Conservation (phyloP, 2,113 vertebrate species). For the Chaenocephalus aceratus region DNA sequence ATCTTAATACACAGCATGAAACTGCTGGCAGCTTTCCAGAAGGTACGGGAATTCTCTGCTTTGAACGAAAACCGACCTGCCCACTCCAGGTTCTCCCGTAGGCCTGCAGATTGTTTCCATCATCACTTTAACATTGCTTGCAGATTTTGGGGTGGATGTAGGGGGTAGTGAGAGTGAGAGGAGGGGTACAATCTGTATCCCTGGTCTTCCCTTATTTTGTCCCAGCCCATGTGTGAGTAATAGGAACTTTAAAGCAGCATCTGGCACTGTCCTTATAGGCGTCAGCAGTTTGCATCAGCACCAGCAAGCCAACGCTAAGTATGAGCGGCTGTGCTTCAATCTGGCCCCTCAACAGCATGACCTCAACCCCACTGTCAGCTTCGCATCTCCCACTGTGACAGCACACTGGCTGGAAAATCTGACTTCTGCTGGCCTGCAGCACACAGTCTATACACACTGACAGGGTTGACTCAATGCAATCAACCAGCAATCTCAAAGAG, state of each 20-base stretch:
- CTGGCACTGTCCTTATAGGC: constrained; percentile 72
- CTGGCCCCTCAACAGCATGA: constrained; percentile 63
- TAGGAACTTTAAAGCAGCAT: constrained; percentile 81
- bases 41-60: constrained; percentile 37
- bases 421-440: constrained; percentile 65
- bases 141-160: constrained; percentile 42
- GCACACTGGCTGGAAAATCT: constrained; percentile 79
- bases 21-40: constrained; percentile 41
- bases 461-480: constrained; percentile 49
- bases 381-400: constrained; percentile 72
- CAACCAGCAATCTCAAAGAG: constrained; percentile 39
- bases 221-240: constrained; percentile 73
- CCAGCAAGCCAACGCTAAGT: constrained; percentile 57
- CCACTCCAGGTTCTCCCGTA: constrained; percentile 45
- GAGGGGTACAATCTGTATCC: constrained; percentile 28
- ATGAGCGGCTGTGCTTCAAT: constrained; percentile 63
- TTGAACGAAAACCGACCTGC: constrained; percentile 59
- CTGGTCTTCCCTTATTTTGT: constrained; percentile 49
- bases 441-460: constrained; percentile 30
- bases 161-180: constrained; percentile 15
- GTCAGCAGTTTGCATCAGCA: constrained; percentile 78
- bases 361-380: constrained; percentile 77
- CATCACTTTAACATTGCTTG: constrained; percentile 50
- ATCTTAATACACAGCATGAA: constrained; percentile 46
- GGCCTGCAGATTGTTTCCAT: constrained; percentile 59